Conservation (phyloP, 2,888 invertebrate species). For the Saturnia pavonia region DNA sequence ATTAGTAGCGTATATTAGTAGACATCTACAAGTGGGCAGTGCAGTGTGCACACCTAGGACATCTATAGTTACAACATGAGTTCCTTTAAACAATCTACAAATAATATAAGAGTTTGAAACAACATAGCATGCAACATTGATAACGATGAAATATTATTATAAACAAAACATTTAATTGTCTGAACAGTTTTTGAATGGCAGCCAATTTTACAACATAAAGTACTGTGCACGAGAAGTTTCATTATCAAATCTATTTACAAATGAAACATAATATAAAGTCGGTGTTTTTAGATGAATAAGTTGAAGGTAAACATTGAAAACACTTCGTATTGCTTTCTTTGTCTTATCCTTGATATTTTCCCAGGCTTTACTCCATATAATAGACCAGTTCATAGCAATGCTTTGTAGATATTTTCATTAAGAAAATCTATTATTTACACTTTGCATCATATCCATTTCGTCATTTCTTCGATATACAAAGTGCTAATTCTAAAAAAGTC, state of each 20-base stretch:
- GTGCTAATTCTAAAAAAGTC: too few relatives aligned
- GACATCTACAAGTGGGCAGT: conserved; percentile 64
- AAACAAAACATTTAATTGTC: conserved; percentile 33
- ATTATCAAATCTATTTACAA: conserved; percentile 23
- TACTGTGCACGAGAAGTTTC: conserved; percentile 20
- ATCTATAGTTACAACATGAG: conserved; percentile 27
- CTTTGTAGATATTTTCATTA: neutral
- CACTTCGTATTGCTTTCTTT: neutral
- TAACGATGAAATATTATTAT: conserved; percentile 20
- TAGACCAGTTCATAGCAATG: neutral
- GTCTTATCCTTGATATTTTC: neutral
- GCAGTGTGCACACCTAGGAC: conserved; percentile 54
- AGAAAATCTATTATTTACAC: neutral
- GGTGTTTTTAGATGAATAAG: neutral
- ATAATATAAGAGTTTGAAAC: conserved; percentile 18
- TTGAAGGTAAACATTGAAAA: neutral
- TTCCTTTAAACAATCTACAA: conserved; percentile 24
- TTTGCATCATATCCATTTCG: neutral
- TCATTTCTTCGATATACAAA: too few relatives aligned
- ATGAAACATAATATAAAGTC: neutral
- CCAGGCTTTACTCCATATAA: neutral
- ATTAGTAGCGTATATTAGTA: conserved; percentile 68
- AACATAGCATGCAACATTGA: conserved; percentile 66
- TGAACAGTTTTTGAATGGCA: conserved; percentile 34
- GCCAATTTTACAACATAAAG: conserved; percentile 40